Evolutionary conservation across 2,797 vertebrate genomes (phyloP), one percentile per base, ranked within the genome.

Genomic region (Urophycis tenuis): DNA sequence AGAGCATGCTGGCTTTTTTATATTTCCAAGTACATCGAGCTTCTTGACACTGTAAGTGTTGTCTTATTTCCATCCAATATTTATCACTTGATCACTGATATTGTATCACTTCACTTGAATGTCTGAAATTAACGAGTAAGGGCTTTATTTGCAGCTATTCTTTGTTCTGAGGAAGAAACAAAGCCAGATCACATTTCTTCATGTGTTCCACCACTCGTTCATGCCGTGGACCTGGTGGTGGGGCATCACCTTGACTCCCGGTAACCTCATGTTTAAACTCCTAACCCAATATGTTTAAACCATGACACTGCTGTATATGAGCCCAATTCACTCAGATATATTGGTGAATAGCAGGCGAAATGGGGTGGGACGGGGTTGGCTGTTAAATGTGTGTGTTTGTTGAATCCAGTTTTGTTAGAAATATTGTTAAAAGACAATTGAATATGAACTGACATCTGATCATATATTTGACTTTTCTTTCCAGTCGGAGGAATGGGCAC

Each of bases 211-310:
- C 88, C 98, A 99, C 83, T 98, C 98, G 29, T 93, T 98, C 81
- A 94, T 99, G 91, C 98, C 98, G 33, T 98, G 95, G 95, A 95
- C 95, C 53, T 99, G 98, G 98, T 99, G 98, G 98, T 99, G 96
- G 96, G 98, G 98, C 22, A 84, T 97, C n/a, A 95, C 87, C 39
- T 86, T 97, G 87, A 95, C 95, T 64, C 97, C 98, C 83, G 97
- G 98, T 99, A 83, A 93, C 53, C 8, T 9, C 53, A n/a, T n/a
- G n/a, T n/a, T n/a, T n/a, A n/a, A n/a, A n/a, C 49, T 60, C 49
- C n/a, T n/a, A 9, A 22, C 49, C 19, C 49, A n/a, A 31, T 10
- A 31, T 14, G 31, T 5, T 31, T 70, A 29, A 70, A 32, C 11
- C 4, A 25, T 69, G 5, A 32, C 67, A 6, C 31, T 70, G 2